Percentiles rank a stretch among this genome's conserved stretches.
These are phyloP conservation scores for Eilema sororculum DNA, from an alignment of 2,888 invertebrate species.

Conservation along the genomic window DNA sequence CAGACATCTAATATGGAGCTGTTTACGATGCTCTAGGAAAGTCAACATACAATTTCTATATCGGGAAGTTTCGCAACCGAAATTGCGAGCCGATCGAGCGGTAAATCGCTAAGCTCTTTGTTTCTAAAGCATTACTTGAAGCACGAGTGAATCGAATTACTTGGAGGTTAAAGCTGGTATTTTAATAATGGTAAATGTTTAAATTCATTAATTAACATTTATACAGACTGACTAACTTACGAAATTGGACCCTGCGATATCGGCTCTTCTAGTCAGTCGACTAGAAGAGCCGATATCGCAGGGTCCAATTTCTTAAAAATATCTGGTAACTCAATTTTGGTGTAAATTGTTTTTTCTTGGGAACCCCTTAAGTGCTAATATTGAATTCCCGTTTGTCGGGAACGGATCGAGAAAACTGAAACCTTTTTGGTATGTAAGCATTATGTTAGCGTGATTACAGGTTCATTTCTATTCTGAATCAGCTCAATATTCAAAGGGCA, in stretches of 20 bases:
- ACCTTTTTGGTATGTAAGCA: not conserved
- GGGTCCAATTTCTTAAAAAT: too few species aligned
- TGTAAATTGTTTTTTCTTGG: too few species aligned
- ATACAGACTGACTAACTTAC: not conserved
- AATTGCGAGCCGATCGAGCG: constrained; percentile 5
- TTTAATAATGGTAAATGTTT: not conserved
- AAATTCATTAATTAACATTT: not conserved
- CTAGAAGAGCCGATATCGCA: not conserved
- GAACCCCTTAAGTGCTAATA: too few species aligned
- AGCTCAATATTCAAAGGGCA: not conserved
- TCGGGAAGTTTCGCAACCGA: constrained; percentile 16
- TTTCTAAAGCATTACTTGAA: constrained; percentile 1
- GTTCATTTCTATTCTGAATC: not conserved
- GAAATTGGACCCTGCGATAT: too few species aligned
- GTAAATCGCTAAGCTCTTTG: not conserved
- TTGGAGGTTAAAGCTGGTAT: not conserved
- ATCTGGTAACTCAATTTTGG: too few species aligned
- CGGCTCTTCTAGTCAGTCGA: not conserved
- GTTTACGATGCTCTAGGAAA: not conserved
- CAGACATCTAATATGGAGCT: not conserved
- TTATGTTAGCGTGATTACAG: not conserved
- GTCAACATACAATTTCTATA: not conserved
- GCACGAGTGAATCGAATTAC: constrained; percentile 4
- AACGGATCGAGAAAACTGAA: too few species aligned
- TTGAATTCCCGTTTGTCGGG: too few species aligned